Evolutionary conservation across 2,888 invertebrate species (phyloP).

Genomic region (Drosophila helvetica): DNA sequence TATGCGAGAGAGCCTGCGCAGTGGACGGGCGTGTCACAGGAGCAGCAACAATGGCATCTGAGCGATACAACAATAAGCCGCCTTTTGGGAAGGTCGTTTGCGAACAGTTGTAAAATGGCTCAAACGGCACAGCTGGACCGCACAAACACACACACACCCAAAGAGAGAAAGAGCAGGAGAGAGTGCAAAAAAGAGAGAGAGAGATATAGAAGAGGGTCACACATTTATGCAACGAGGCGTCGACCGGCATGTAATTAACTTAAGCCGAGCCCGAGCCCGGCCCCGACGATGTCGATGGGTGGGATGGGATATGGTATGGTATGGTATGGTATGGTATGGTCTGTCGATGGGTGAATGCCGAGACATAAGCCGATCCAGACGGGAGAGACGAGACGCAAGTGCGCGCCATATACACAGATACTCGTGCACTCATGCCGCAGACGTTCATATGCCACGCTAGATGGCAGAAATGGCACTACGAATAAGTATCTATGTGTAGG

Average conservation of each 20-base stretch:
- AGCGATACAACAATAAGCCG: slow-evolving; percentile 47
- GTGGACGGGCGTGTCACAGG: slow-evolving; percentile 75
- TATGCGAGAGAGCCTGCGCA: slow-evolving; percentile 62
- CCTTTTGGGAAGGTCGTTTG: slow-evolving; percentile 73
- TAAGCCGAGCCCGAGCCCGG: slow-evolving; percentile 69
- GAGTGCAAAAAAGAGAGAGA: neutral
- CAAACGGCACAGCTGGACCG: slow-evolving; percentile 66
- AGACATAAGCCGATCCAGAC: slow-evolving; percentile 29
- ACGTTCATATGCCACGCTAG: slow-evolving; percentile 9
- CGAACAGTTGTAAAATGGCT: slow-evolving; percentile 72
- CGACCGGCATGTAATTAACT: slow-evolving; percentile 78
- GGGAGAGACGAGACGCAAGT: neutral
- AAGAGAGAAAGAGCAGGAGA: neutral
- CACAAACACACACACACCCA: slow-evolving; percentile 10
- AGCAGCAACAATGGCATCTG: slow-evolving; percentile 34
- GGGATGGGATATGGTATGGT: slow-evolving; percentile 4
- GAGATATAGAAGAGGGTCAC: slow-evolving; percentile 46
- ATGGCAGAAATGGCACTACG: slow-evolving; percentile 4
- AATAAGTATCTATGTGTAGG: slow-evolving; percentile 13
- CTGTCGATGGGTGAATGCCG: slow-evolving; percentile 22
- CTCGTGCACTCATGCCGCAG: neutral
- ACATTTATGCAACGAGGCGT: slow-evolving; percentile 75
- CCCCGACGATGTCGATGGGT: slow-evolving; percentile 37
- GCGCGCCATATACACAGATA: slow-evolving; percentile 7
- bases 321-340: neutral